These are phyloP conservation scores for Pituophis catenifer DNA, from an alignment of 2,113 vertebrate genomes.

Conservation along the genomic window DNA sequence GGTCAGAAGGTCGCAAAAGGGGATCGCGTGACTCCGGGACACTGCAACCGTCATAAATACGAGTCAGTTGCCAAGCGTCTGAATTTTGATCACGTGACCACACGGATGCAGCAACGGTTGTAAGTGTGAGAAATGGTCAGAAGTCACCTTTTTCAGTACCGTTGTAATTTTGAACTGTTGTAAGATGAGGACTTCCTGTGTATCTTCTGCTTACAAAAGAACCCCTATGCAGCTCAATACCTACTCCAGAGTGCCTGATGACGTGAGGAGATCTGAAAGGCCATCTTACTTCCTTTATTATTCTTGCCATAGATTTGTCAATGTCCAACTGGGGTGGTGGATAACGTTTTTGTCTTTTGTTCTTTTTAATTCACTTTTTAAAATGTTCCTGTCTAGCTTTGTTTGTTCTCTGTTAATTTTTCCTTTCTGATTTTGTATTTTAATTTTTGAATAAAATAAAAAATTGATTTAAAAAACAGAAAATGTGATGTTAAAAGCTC, in stretches of 20 bases:
- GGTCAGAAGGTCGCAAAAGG: neutral
- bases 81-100: neutral
- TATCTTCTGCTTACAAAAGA: neutral
- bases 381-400: neutral
- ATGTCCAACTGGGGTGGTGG: no score
- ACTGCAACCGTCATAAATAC: neutral
- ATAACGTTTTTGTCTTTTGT: no score
- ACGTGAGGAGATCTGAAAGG: no score
- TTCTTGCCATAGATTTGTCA: no score
- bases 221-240: no score
- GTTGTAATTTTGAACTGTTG: no score
- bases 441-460: neutral
- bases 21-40: neutral
- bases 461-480: neutral
- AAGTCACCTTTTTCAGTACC: no score
- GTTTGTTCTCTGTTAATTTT: neutral
- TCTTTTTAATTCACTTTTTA: neutral
- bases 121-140: no score
- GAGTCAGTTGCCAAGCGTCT: neutral
- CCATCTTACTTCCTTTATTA: fast-evolving
- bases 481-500: neutral
- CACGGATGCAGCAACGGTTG: no score
- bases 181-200: no score
- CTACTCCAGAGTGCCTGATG: fast-evolving
- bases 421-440: neutral